phyloP scores from a whole-genome alignment of 2,113 vertebrate genomes.

The Halichoerus grypus region DNA sequence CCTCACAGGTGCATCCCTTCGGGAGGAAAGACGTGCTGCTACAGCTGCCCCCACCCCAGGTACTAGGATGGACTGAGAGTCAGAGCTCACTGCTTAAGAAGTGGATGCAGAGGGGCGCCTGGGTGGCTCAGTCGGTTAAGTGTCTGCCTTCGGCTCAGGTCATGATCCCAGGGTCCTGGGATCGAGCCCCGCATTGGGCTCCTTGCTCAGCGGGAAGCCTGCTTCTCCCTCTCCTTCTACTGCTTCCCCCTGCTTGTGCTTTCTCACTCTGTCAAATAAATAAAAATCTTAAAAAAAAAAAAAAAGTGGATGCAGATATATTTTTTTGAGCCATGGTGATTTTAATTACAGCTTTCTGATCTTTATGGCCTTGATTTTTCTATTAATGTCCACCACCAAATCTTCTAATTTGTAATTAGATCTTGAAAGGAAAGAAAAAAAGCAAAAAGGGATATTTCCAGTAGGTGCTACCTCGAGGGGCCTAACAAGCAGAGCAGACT shows the following conservation, averaged over 20 bases:
- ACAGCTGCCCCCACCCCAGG: neutral
- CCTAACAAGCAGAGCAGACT: neutral
- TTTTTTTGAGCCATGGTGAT: neutral
- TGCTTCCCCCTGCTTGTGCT: no score
- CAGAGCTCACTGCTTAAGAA: neutral
- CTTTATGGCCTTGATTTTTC: neutral
- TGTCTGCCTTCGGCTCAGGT: no score
- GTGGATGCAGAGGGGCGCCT: neutral
- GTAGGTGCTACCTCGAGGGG: neutral
- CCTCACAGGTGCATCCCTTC: neutral
- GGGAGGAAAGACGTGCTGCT: neutral
- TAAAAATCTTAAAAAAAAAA: no score
- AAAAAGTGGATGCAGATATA: neutral
- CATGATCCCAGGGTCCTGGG: no score
- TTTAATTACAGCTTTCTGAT: neutral
- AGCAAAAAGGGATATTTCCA: neutral
- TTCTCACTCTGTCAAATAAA: no score
- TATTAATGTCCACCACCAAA: neutral
- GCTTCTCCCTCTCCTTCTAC: no score
- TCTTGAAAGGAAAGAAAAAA: neutral
- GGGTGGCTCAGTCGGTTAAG: no score
- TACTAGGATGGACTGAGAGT: neutral
- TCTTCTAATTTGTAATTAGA: neutral
- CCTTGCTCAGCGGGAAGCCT: no score
- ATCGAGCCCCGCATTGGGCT: no score